phyloP scores from a whole-genome alignment of 2,797 vertebrate genomes.

The Clarias laeviceps region DNA sequence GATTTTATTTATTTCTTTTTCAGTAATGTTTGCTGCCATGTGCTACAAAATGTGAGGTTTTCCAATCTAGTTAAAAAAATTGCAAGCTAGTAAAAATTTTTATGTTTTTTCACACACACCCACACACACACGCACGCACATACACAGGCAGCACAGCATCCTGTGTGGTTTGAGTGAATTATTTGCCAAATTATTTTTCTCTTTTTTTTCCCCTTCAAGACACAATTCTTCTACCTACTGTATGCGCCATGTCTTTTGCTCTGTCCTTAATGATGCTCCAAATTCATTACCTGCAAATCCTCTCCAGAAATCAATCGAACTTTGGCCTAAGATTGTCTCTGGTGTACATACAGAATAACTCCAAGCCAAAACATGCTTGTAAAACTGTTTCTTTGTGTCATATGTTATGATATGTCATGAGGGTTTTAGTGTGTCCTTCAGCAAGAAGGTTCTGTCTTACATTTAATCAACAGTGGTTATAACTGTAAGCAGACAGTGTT shows the following conservation, averaged over 20 bases:
- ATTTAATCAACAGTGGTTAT: not conserved
- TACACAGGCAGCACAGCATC: too few species aligned
- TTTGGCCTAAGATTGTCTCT: not conserved
- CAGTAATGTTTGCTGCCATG: not conserved
- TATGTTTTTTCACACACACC: not conserved
- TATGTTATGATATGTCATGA: not conserved
- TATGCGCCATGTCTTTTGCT: not conserved
- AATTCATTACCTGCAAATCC: not conserved
- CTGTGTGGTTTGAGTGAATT: too few species aligned
- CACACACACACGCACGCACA: too few species aligned
- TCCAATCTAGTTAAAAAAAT: not conserved
- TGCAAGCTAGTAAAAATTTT: not conserved
- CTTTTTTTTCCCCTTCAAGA: not conserved
- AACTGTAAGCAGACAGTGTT: not conserved
- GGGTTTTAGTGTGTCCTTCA: not conserved
- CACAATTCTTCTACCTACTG: not conserved
- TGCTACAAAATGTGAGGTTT: not conserved
- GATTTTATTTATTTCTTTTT: not conserved
- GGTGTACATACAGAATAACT: not conserved
- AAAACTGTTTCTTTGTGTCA: not conserved
- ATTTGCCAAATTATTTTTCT: not conserved
- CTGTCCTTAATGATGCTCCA: not conserved
- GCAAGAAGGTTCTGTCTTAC: not conserved
- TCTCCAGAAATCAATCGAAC: not conserved
- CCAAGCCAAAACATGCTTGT: not conserved